Base-by-base conservation (phyloP, 2,888 invertebrate species). In the Nemotelus nigrinus region DNA sequence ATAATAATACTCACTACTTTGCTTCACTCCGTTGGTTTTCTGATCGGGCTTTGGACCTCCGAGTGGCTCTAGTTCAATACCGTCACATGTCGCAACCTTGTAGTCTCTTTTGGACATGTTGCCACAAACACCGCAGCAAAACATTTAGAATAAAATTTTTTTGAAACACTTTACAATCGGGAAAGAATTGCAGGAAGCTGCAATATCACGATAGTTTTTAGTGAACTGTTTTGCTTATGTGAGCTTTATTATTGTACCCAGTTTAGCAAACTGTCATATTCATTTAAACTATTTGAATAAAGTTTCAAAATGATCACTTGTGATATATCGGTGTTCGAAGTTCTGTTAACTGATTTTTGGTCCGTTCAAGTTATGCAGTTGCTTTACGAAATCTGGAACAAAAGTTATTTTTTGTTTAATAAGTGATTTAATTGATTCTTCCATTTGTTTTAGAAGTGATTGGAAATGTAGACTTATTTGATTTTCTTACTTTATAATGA, bases 71-170 rank as follows among this genome's bases (percentile, higher is more conserved):
- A 86, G 82, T 81, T 86, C 86, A 81, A 86, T 86, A 82, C 86
- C 86, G 83, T 86, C 86, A 79, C 83, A 85, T 80, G 86, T 86
- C 81, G 86, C 85, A 80, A 86, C 86, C 83, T 86, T 86, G 83
- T 86, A 86, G 82, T 86, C 86, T 77, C 86, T 83, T 81, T 86
- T 86, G 81, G 86, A 85, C 86, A 86, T 86, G 81, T 86, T 86
- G 84, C 85, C 85, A 84, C 86, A 86, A 80, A 86, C 83, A 80
- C 86, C 86, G 82, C 86, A 86, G 84, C 86, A 86, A 85, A 85
- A 85, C 86, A 86, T 86, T 84, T 84, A 78, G 68, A 74, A 60
- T 74, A 7, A 7, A 63, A n/a, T 58, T 47, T 68, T 60, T 60
- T 8, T 72, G 44, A 6, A 41, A 25, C 50, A 50, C 5, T 50